phyloP scores from a whole-genome alignment of 2,888 invertebrate genomes.

The Cerastis leucographa region DNA sequence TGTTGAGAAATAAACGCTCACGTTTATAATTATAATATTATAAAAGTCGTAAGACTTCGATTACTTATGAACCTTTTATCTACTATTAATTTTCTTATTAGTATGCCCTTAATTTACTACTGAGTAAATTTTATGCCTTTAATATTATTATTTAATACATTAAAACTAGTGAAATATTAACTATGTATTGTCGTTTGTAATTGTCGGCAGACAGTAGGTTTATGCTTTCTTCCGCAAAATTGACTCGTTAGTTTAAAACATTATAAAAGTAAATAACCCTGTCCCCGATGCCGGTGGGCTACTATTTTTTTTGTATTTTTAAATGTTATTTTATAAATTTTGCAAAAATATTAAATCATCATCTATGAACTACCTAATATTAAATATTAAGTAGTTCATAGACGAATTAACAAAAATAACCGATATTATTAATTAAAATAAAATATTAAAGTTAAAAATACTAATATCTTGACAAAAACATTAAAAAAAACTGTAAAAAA shows the following conservation, averaged over 20 bases:
- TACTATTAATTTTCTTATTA: neutral
- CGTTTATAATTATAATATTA: neutral
- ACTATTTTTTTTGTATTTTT: too few species aligned
- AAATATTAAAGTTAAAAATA: neutral
- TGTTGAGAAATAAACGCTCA: neutral
- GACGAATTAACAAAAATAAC: too few species aligned
- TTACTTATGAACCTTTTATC: neutral
- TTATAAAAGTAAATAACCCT: neutral
- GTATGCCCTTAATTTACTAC: neutral
- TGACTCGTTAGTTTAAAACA: neutral
- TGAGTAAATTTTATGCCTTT: neutral
- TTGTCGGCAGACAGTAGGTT: neutral
- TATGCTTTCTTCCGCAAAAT: neutral
- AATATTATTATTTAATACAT: neutral
- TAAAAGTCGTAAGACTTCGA: neutral
- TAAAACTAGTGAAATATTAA: neutral
- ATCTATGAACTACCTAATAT: too few species aligned
- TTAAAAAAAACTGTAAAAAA: slow-evolving; percentile 46
- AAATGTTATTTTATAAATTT: too few species aligned
- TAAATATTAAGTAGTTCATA: too few species aligned
- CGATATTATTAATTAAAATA: neutral
- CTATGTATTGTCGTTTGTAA: neutral
- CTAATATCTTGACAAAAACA: neutral
- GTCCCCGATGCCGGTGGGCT: too few species aligned
- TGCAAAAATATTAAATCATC: too few species aligned